Evolutionary conservation across 1,140 invertebrate genomes (phyloP).

Genomic region (Euglossa dilemma): DNA sequence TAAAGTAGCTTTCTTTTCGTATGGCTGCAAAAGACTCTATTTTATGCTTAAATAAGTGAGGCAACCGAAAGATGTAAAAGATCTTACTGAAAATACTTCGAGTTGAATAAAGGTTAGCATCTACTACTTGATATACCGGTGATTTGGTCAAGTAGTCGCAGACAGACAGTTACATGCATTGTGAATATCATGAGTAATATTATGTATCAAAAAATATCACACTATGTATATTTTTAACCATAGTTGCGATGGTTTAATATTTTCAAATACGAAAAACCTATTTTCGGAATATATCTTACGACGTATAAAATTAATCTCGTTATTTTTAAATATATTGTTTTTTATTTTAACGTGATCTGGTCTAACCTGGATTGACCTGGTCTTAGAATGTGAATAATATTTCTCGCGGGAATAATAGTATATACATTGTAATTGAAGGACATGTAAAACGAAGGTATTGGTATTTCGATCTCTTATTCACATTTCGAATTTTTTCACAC

Average conservation of each 20-base stretch:
- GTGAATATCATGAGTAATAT: constrained; percentile 50
- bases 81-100: constrained; percentile 7
- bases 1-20: constrained; percentile 21
- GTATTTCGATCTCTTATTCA: not conserved
- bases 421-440: not conserved
- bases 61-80: not conserved
- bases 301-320: constrained; percentile 29
- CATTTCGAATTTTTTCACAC: not conserved
- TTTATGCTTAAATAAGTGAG: not conserved
- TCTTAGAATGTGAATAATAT: constrained; percentile 1
- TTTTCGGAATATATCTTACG: constrained; percentile 42
- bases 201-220: constrained; percentile 29
- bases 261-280: constrained; percentile 38
- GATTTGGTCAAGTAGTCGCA: constrained; percentile 1
- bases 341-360: constrained; percentile 2
- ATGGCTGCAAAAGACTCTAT: constrained; percentile 25
- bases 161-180: constrained; percentile 24
- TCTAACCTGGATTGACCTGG: not conserved
- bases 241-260: constrained; percentile 28
- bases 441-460: not conserved
- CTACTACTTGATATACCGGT: constrained; percentile 34
- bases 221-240: constrained; percentile 43
- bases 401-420: constrained; percentile 8
- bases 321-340: constrained; percentile 32
- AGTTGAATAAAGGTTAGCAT: constrained; percentile 9